phyloP scores from a whole-genome alignment of 2,113 vertebrate genomes.

The Alligator mississippiensis region DNA sequence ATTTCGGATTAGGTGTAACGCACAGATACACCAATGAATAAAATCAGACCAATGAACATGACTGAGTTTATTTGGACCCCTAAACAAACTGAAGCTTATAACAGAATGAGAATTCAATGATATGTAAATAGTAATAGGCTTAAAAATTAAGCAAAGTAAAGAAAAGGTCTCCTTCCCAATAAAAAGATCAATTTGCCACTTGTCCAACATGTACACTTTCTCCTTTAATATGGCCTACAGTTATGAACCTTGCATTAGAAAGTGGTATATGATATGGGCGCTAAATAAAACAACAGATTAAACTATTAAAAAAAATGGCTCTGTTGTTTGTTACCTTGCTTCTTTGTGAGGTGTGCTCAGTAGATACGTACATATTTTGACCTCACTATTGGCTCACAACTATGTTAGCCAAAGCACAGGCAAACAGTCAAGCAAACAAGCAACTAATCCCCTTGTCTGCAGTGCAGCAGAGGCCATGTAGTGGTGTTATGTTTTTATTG shows the following conservation, averaged over 20 bases:
- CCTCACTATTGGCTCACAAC: too few relatives aligned
- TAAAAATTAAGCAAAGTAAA: neutral
- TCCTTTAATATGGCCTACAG: neutral
- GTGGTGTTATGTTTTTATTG: too few relatives aligned
- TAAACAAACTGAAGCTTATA: neutral
- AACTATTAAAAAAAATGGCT: neutral
- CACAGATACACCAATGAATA: neutral
- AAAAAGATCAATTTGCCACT: neutral
- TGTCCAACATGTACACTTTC: neutral
- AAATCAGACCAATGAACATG: neutral
- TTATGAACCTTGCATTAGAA: too few relatives aligned
- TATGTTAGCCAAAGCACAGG: too few relatives aligned
- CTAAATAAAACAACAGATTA: neutral
- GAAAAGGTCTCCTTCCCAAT: neutral
- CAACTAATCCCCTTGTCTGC: too few relatives aligned
- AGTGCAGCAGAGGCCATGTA: too few relatives aligned
- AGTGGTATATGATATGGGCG: neutral
- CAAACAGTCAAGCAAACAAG: too few relatives aligned
- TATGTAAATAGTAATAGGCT: neutral
- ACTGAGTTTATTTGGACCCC: neutral
- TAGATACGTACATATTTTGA: too few relatives aligned
- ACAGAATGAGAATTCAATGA: neutral
- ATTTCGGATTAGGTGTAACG: neutral
- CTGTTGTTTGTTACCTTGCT: too few relatives aligned
- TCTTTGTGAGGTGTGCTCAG: too few relatives aligned